Conservation (phyloP, 1,140 invertebrate species). For the Cardiocondyla obscurior region DNA sequence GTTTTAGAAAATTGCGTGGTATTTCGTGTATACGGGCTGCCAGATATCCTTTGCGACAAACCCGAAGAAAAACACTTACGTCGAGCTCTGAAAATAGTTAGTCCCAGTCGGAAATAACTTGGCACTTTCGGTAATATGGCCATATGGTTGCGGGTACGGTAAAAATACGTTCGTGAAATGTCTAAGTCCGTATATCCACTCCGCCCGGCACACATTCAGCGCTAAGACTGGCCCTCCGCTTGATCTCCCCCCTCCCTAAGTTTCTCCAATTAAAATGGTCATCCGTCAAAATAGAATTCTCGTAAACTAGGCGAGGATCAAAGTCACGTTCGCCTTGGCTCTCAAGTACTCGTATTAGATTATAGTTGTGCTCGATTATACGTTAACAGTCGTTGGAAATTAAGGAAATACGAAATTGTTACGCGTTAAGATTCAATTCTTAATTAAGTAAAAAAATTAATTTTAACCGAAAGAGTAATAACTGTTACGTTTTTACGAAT, state of each 20-base stretch:
- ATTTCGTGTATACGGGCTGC: slow-evolving; percentile 21
- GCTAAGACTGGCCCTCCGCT: background rate
- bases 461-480: too few relatives aligned
- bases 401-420: too few relatives aligned
- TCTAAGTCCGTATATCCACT: background rate
- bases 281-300: slow-evolving; percentile 5
- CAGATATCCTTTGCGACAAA: slow-evolving; percentile 7
- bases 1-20: slow-evolving; percentile 28
- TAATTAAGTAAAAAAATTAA: too few relatives aligned
- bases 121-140: slow-evolving; percentile 45
- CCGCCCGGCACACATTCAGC: background rate
- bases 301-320: background rate
- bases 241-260: too few relatives aligned
- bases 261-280: slow-evolving; percentile 22
- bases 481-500: too few relatives aligned
- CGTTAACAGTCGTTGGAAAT: too few relatives aligned
- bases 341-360: background rate
- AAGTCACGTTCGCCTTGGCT: background rate
- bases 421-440: background rate
- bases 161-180: slow-evolving; percentile 30
- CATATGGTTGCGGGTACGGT: slow-evolving; percentile 33
- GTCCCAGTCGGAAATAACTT: slow-evolving; percentile 37
- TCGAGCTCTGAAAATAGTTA: slow-evolving; percentile 37
- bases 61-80: slow-evolving; percentile 26
- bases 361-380: background rate